Evolutionary conservation across 2,113 vertebrate species (phyloP).

Genomic region (Rhinolophus sinicus): DNA sequence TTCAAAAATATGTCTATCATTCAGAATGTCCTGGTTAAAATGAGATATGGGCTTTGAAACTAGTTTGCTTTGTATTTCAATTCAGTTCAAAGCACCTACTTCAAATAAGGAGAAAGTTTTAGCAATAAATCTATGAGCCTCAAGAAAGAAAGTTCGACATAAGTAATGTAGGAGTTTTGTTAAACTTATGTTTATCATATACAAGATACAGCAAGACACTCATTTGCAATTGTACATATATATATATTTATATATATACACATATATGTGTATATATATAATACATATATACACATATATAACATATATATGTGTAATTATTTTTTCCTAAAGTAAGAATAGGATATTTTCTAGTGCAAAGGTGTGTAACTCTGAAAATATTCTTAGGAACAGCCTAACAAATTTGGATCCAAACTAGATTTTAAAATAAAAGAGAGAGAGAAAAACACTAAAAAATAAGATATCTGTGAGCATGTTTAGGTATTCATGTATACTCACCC

Average conservation of each 20-base stretch:
- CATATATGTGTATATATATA: neutral
- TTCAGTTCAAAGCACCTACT: neutral
- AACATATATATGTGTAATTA: neutral
- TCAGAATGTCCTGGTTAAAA: neutral
- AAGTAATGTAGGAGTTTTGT: neutral
- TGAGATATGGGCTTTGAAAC: neutral
- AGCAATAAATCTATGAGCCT: neutral
- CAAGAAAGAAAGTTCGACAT: neutral
- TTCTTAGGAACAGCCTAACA: neutral
- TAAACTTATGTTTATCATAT: neutral
- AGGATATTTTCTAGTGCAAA: neutral
- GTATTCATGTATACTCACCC: neutral
- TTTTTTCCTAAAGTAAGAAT: neutral
- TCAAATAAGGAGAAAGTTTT: neutral
- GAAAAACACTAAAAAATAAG: neutral
- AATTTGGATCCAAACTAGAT: neutral
- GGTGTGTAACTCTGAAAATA: neutral
- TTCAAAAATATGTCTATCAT: conserved; percentile 6
- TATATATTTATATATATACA: neutral
- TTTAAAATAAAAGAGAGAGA: neutral
- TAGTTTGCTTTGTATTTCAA: neutral
- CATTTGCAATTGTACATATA: neutral
- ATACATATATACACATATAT: neutral
- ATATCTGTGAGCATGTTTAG: neutral
- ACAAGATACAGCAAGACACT: neutral